Conservation (phyloP, 2,797 vertebrate species). For the Fundulus diaphanus region DNA sequence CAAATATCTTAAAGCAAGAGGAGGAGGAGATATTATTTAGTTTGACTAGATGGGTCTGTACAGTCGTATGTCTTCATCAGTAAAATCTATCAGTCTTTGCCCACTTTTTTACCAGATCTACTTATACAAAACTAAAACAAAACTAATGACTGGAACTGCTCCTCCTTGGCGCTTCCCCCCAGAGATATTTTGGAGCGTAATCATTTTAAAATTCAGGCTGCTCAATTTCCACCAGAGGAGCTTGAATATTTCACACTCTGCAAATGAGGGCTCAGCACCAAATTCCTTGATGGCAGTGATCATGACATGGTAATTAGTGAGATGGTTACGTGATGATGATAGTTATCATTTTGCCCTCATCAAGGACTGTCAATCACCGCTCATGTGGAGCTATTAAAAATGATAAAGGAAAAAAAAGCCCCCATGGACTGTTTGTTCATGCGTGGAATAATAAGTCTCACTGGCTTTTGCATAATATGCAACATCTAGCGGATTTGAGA, state of each 20-base stretch:
- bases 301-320: constrained; percentile 69
- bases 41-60: constrained; percentile 14
- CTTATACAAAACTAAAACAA: constrained; percentile 32
- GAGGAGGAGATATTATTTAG: constrained; percentile 12
- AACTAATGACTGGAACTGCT: constrained; percentile 43
- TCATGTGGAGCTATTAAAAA: constrained; percentile 35
- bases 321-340: constrained; percentile 64
- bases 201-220: constrained; percentile 60
- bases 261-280: constrained; percentile 54
- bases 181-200: constrained; percentile 47
- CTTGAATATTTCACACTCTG: constrained; percentile 64
- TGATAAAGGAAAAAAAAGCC: constrained; percentile 16
- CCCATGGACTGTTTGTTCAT: background rate
- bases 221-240: constrained; percentile 49
- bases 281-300: constrained; percentile 69
- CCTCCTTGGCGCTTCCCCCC: constrained; percentile 27
- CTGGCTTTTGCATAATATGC: background rate
- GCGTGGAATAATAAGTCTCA: background rate
- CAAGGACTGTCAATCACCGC: constrained; percentile 60
- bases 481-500: background rate
- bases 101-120: constrained; percentile 35
- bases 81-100: constrained; percentile 16
- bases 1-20: constrained; percentile 30
- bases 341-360: constrained; percentile 65
- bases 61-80: constrained; percentile 16